Conservation (phyloP, 1,140 invertebrate species). For the Drosophila nikananu region DNA sequence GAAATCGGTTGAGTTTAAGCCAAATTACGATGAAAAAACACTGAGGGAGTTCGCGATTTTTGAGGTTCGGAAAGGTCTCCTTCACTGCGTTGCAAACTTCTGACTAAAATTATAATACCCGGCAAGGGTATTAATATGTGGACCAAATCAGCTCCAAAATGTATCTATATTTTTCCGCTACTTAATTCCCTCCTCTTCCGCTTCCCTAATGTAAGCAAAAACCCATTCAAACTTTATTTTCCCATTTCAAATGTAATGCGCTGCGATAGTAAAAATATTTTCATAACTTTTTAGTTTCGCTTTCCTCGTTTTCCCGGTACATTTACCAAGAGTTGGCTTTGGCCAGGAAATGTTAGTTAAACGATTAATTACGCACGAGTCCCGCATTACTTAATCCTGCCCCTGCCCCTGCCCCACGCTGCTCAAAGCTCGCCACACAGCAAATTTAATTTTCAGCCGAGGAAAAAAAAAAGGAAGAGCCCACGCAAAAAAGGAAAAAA, state of each 20-base stretch:
- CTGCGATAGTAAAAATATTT: constrained; percentile 36
- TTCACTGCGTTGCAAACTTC: too few species aligned
- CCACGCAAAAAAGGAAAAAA: constrained; percentile 1
- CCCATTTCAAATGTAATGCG: constrained; percentile 25
- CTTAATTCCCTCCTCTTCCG: neutral
- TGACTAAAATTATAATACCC: too few species aligned
- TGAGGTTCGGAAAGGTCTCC: too few species aligned
- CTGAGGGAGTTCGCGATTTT: too few species aligned
- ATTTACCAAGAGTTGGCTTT: constrained; percentile 37
- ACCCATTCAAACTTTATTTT: constrained; percentile 37
- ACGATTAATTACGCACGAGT: constrained; percentile 75
- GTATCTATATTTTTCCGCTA: neutral
- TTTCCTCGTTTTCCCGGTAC: constrained; percentile 14
- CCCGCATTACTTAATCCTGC: constrained; percentile 46
- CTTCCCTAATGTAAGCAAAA: constrained; percentile 14
- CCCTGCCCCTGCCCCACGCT: neutral
- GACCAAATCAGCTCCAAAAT: neutral
- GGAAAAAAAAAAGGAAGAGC: constrained; percentile 37
- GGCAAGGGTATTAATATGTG: too few species aligned
- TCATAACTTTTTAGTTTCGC: constrained; percentile 23
- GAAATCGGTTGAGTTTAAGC: too few species aligned
- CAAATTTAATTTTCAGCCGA: constrained; percentile 68
- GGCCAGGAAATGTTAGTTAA: constrained; percentile 68
- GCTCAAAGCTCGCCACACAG: constrained; percentile 27
- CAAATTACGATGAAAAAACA: too few species aligned